These are phyloP conservation scores for Macroteleia sp. DNA, from an alignment of 2,888 invertebrate species.

Conservation along the genomic window DNA sequence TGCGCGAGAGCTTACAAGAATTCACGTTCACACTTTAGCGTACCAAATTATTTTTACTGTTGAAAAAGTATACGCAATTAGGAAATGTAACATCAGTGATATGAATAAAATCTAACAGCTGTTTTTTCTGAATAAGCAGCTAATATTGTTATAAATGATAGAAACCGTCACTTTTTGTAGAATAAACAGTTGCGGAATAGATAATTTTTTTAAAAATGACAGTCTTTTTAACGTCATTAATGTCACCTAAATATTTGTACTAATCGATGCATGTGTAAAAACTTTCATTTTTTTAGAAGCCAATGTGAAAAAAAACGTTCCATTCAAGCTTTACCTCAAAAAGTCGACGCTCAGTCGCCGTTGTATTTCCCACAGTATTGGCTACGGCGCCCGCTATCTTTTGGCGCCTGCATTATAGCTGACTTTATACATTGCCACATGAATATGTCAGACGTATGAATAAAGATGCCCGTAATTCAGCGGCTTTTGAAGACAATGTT, in stretches of 20 bases:
- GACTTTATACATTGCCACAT: slow-evolving; percentile 52
- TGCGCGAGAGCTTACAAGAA: slow-evolving; percentile 87
- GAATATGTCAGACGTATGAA: slow-evolving; percentile 56
- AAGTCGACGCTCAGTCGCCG: slow-evolving; percentile 59
- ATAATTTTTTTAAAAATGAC: no score
- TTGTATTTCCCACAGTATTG: slow-evolving; percentile 64
- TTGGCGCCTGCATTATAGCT: slow-evolving; percentile 66
- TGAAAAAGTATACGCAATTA: no score
- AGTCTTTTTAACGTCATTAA: no score
- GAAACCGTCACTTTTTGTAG: no score
- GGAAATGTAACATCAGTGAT: no score
- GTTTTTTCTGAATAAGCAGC: no score
- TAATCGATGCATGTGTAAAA: slow-evolving; percentile 13
- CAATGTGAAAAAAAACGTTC: slow-evolving; percentile 2
- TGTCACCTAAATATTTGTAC: background rate
- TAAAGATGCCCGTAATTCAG: slow-evolving; percentile 32
- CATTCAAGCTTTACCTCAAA: slow-evolving; percentile 47
- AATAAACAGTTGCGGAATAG: no score
- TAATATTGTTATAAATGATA: no score
- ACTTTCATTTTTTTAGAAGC: slow-evolving; percentile 25
- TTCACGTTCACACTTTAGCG: slow-evolving; percentile 94
- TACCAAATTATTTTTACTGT: slow-evolving; percentile 92
- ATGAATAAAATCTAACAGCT: no score
- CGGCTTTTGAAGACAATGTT: background rate
- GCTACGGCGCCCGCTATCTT: slow-evolving; percentile 66